Evolutionary conservation across 2,113 vertebrate species (phyloP).

Genomic region (Miniopterus natalensis): DNA sequence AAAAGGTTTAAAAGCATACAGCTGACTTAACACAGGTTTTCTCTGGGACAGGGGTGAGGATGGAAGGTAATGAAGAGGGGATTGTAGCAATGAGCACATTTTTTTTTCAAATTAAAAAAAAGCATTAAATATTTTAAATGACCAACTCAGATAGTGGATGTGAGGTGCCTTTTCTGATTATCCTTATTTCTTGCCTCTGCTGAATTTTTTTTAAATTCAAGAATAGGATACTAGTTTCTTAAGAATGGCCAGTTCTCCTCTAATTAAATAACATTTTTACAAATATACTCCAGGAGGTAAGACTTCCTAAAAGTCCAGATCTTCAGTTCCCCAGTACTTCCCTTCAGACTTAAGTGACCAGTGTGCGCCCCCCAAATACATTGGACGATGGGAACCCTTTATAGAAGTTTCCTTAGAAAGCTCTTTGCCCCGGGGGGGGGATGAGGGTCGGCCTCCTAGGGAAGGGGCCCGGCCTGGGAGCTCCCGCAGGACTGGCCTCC

Average conservation of each 20-base stretch:
- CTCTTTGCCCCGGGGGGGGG: neutral
- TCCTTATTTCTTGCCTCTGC: neutral
- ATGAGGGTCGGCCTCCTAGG: neutral
- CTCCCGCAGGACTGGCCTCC: too few species aligned
- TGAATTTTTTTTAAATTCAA: neutral
- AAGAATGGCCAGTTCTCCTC: neutral
- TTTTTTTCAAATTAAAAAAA: neutral
- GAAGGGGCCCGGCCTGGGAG: too few species aligned
- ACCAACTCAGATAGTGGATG: neutral
- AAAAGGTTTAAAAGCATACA: neutral
- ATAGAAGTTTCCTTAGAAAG: conserved; percentile 29
- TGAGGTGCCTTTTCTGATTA: neutral
- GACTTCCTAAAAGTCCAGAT: neutral
- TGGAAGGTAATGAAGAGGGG: neutral
- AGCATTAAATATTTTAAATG: conserved; percentile 43
- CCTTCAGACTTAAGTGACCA: neutral
- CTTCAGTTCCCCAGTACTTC: neutral
- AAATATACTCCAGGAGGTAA: neutral
- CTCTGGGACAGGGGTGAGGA: neutral
- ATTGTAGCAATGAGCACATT: neutral
- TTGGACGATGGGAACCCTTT: neutral
- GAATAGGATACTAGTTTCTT: conserved; percentile 1
- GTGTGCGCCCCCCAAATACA: neutral
- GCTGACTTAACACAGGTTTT: neutral
- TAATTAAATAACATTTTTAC: conserved; percentile 9